Evolutionary conservation across 2,113 vertebrate genomes (phyloP).

Genomic region (Mormoops blainvillei): DNA sequence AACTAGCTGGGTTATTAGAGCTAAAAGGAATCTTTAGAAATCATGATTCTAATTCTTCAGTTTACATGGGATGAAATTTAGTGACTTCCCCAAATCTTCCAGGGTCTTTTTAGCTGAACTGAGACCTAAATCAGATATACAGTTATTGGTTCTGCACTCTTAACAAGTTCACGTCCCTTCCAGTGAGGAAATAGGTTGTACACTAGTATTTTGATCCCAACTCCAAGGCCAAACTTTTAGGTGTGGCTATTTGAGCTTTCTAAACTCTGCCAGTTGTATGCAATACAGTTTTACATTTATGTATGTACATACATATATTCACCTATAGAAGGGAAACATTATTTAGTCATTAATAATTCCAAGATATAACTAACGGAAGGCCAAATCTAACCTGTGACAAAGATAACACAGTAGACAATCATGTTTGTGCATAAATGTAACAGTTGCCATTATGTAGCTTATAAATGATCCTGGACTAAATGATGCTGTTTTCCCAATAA

Average conservation of each 20-base stretch:
- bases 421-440: not conserved
- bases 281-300: not conserved
- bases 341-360: not conserved
- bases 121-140: not conserved
- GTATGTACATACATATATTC: not conserved
- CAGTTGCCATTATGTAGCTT: not conserved
- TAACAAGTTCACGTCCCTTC: not conserved
- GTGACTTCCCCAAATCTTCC: not conserved
- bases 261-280: not conserved
- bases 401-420: not conserved
- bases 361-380: not conserved
- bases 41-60: not conserved
- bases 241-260: not conserved
- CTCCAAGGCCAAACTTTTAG: not conserved
- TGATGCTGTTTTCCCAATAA: not conserved
- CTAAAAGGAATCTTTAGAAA: not conserved
- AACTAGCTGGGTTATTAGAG: not conserved
- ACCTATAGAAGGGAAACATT: not conserved
- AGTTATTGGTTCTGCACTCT: not conserved
- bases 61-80: not conserved
- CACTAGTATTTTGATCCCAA: not conserved
- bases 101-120: not conserved
- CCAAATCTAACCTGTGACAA: not conserved
- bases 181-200: not conserved
- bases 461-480: not conserved